Evolutionary conservation across 2,113 vertebrate genomes (phyloP).

Genomic region (Chaetura pelagica): DNA sequence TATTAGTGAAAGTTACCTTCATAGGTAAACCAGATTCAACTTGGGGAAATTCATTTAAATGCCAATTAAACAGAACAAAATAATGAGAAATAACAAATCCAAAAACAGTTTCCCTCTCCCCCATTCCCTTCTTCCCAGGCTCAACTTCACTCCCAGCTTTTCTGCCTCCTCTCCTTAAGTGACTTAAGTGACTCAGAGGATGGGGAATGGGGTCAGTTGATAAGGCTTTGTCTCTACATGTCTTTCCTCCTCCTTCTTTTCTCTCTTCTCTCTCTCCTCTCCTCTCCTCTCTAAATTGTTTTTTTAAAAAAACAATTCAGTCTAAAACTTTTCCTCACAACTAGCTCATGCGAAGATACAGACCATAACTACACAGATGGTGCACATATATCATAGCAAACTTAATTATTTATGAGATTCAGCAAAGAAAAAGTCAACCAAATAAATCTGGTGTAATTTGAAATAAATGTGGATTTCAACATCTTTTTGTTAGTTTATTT

Average conservation of each 20-base stretch:
- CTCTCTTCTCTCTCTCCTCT: too few relatives aligned
- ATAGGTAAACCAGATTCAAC: too few relatives aligned
- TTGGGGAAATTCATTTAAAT: too few relatives aligned
- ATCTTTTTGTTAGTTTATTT: background rate
- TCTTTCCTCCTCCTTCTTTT: background rate
- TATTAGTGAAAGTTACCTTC: background rate
- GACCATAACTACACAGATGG: background rate
- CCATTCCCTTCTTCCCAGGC: too few relatives aligned
- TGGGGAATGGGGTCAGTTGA: background rate
- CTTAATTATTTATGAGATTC: background rate
- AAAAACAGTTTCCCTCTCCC: background rate
- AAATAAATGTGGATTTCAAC: background rate
- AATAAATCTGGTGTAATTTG: background rate
- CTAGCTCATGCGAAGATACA: background rate
- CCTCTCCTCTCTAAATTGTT: too few relatives aligned
- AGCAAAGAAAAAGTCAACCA: background rate
- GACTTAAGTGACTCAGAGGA: accelerated
- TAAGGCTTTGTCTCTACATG: background rate
- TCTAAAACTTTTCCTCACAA: background rate
- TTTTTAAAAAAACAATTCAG: background rate
- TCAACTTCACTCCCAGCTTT: too few relatives aligned
- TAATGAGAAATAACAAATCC: background rate
- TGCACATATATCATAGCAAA: background rate
- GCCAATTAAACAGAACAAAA: background rate
- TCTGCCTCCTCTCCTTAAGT: background rate